Evolutionary conservation across 2,797 vertebrate species (phyloP), one percentile per base, ranked within the genome.

Genomic region (Enteromius viviparus): DNA sequence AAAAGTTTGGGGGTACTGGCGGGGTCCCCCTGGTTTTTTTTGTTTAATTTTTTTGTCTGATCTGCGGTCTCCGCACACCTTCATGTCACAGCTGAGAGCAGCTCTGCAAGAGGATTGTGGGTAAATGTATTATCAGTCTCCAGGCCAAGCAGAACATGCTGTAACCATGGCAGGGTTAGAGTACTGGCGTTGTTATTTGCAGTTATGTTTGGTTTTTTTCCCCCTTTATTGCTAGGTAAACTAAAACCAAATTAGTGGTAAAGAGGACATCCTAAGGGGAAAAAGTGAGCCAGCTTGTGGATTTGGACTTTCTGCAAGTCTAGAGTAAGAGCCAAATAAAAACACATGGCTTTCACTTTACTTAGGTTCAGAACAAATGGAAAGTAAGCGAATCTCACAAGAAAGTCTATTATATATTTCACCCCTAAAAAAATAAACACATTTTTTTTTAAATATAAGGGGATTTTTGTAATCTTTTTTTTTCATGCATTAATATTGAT

Each of bases 31-130:
- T 34, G 34, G 3, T 34, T 34, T 34, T 34, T 34, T 32, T n/a
- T 3, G 3, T 34, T 34, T 29, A 3, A 2, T 40, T 34, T 71
- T 71, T 62, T 60, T 37, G 23, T 58, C 42, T 49, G 12, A 32
- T 68, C 15, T 79, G 65, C 42, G 49, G 49, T 23, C 34, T 64
- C 29, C 42, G 64, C 40, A 49, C 7, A 64, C 19, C 55, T 45
- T 71, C 66, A 62, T 64, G 5, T 60, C 58, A 74, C 58, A 66
- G 76, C 53, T 40, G 34, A 74, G 42, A 62, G 11, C 9, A 87
- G 11, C 32, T 65, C 10, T 76, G 71, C 78, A 89, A 89, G 88
- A 69, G 89, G 71, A 84, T 80, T 89, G 90, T 87, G 90, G 92
- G 88, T 89, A 87, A 88, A 89, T 87, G 70, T 90, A 91, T 89